Base-by-base conservation (phyloP, 2,797 vertebrate species). In the Tamandua tetradactyla region DNA sequence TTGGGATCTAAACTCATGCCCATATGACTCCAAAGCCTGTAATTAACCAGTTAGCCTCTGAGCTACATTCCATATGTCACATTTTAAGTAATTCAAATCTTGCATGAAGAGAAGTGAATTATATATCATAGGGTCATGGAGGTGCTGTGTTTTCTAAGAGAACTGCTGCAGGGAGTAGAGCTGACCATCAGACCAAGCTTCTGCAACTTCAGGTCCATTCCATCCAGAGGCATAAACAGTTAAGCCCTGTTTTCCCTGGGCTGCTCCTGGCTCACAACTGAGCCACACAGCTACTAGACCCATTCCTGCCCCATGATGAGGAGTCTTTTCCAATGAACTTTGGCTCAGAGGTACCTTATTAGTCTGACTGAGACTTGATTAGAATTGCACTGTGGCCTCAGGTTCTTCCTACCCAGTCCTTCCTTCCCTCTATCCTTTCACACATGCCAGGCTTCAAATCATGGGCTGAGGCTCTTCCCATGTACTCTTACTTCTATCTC, bases 201-300 rank as follows among this genome's bases (percentile, higher is more conserved):
- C 18, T 75, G 22, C 13, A 20, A 42, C 74, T 49, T 80, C 59
- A 30, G 13, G 72, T 17, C 9, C 13, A 61, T 7, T 30, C 8
- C 64, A n/a, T 40, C 30, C 0, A 7, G 55, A 49, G 3, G 32
- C 17, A 35, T 15, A 30, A 40, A 62, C 40, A 30, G 1, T 15
- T 6, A 22, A 44, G 22, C 32, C 75, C 37, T 17, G 13, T 6
- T 59, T 75, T 35, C 30, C 4, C 0, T 0, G 40, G 64, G 17
- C 2, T 40, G 2, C 27, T 61, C 2, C 2, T 20, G 61, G 12
- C 5, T n/a, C 42, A 0, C 27, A 3, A 52, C 52, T 5, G 37
- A 40, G 32, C 3, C 2, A 1, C 13, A n/a, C 30, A 10, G 22
- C 47, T 47, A 11, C 55, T 10, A 30, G n/a, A 20, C 4, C 7